Evolutionary conservation across 1,140 invertebrate genomes (phyloP).

Genomic region (Drosophila pectinifera): DNA sequence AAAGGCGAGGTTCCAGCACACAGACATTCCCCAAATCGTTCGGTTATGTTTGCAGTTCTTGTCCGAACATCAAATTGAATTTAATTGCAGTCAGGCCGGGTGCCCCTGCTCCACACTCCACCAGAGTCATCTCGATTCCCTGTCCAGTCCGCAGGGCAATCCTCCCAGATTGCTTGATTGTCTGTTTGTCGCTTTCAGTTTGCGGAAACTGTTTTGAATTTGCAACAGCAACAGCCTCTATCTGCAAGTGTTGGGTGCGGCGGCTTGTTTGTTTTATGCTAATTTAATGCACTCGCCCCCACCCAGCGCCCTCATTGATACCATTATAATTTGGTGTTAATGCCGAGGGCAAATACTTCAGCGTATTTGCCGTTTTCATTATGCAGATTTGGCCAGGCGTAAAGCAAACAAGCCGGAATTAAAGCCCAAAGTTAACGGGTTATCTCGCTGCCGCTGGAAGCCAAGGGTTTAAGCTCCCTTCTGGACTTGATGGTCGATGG

Average conservation of each 20-base stretch:
- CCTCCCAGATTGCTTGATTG: slow-evolving; percentile 49
- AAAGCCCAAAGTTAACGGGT: slow-evolving; percentile 70
- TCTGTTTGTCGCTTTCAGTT: slow-evolving; percentile 57
- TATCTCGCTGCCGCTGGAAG: slow-evolving; percentile 19
- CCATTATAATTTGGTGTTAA: slow-evolving; percentile 79
- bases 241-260: slow-evolving; percentile 29
- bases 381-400: slow-evolving; percentile 66
- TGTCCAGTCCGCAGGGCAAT: background rate
- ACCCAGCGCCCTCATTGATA: slow-evolving; percentile 47
- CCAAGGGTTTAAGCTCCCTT: background rate
- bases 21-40: background rate
- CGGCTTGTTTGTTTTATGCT: slow-evolving; percentile 75
- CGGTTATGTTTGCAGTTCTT: slow-evolving; percentile 35
- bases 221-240: slow-evolving; percentile 25
- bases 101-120: slow-evolving; percentile 2
- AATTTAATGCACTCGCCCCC: slow-evolving; percentile 72
- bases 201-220: slow-evolving; percentile 68
- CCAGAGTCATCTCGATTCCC: slow-evolving; percentile 5
- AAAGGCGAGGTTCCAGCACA: background rate
- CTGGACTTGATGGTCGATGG: slow-evolving; percentile 55
- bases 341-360: slow-evolving; percentile 62
- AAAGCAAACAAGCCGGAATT: slow-evolving; percentile 55
- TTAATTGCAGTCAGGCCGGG: slow-evolving; percentile 61
- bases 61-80: slow-evolving; percentile 72
- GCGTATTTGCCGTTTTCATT: slow-evolving; percentile 70